Base-by-base conservation (phyloP, 1,140 invertebrate species). In the Drosophila bocqueti region DNA sequence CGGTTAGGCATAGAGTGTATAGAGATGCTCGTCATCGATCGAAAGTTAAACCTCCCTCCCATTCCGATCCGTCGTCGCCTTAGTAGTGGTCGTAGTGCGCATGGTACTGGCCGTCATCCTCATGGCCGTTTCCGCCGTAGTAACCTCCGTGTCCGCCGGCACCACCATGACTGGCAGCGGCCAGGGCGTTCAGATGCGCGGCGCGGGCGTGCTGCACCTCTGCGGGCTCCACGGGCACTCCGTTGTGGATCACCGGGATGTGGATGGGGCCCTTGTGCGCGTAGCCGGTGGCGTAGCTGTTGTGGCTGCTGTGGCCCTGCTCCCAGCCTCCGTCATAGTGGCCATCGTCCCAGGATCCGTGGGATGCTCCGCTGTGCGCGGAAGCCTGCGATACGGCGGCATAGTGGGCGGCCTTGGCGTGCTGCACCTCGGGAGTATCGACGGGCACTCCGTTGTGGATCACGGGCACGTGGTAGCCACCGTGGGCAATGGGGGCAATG, bases 141-240 rank as follows among this genome's bases (percentile, higher is more conserved):
- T 85, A 85, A 2, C 81, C 85, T 47, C 81, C 81, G 45, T 87
- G 80, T n/a, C 58, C 55, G 46, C 38, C 60, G 21, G 80, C 66
- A 24, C 61, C 58, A 1, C 82, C 76, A 45, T 93, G 91, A 40
- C 79, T 89, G 18, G 94, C 94, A 6, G 94, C 93, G 6, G 94
- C 94, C 43, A 94, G 66, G 4, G 94, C 94, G 18, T 93, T 94
- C 62, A 94, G 83, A 83, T 95, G 95, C 16, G 94, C 94, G n/a
- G 94, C 93, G 77, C 94, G 95, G 13, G 95, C 95, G 63, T 94
- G 94, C 57, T 94, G 94, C 4, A 95, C 95, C 89, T 95, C 95
- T 5, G 94, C 94, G 18, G 94, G 95, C 79, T 95, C 95, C 0
- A 95, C 93, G 13, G 94, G 94, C 11, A 94, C 93, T 26, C 94